Percentiles rank a stretch among this genome's conserved stretches.
Evolutionary conservation across 2,113 vertebrate species (phyloP).

Genomic region (Azemiops feae): DNA sequence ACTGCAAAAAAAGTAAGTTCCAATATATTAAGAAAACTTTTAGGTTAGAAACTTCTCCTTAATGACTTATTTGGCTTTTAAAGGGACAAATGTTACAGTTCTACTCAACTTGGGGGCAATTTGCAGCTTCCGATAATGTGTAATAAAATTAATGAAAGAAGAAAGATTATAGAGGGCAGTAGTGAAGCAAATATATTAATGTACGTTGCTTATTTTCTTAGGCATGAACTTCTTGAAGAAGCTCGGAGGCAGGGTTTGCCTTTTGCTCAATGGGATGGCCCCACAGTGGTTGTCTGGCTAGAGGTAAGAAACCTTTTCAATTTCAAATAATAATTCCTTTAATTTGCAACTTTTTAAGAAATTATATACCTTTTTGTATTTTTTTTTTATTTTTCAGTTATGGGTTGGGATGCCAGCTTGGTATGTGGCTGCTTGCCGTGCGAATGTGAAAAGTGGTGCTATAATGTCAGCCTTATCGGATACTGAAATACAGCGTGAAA

Average conservation of each 20-base stretch:
- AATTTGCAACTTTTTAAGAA: not conserved
- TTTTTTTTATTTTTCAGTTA: slow-evolving; percentile 70
- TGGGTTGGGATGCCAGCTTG: slow-evolving; percentile 99
- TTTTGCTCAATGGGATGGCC: slow-evolving; percentile 97
- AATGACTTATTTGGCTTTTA: not conserved
- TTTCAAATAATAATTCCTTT: accelerated
- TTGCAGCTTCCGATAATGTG: accelerated
- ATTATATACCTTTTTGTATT: not conserved
- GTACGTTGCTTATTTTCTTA: slow-evolving; percentile 31
- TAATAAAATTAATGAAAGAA: not conserved
- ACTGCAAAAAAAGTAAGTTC: slow-evolving; percentile 94
- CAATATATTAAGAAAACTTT: not conserved
- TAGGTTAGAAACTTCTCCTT: not conserved
- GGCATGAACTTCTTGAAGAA: slow-evolving; percentile 94
- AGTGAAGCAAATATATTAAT: not conserved
- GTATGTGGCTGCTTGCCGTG: slow-evolving; percentile 96
- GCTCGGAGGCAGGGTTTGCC: slow-evolving; percentile 91
- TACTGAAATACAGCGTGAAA: slow-evolving; percentile 96
- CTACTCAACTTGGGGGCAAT: accelerated
- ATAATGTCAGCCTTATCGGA: slow-evolving; percentile 98
- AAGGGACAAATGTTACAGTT: not conserved
- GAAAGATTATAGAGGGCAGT: not conserved
- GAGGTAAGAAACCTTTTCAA: slow-evolving; percentile 76
- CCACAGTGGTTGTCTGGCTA: slow-evolving; percentile 94
- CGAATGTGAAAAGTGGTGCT: slow-evolving; percentile 96